phyloP scores from a whole-genome alignment of 2,888 invertebrate species.

The Ophioninae sp. region DNA sequence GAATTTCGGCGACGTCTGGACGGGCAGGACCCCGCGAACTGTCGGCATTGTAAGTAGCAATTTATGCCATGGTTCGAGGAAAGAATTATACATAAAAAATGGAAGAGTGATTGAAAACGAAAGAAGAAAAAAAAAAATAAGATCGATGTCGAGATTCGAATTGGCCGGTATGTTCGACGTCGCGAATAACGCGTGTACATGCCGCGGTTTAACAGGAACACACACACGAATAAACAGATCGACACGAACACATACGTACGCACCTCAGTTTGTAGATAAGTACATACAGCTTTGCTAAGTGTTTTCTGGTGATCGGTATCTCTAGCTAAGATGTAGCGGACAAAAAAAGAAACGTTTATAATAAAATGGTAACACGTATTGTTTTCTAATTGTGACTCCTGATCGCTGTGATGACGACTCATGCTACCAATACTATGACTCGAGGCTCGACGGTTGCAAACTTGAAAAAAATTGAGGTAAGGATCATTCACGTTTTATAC shows the following conservation, averaged over 20 bases:
- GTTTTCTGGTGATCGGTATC: conserved; percentile 81
- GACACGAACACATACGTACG: conserved; percentile 63
- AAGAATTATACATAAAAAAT: conserved; percentile 6
- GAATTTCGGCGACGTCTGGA: conserved; percentile 64
- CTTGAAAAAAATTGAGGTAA: not conserved
- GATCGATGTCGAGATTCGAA: conserved; percentile 27
- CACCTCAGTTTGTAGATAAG: conserved; percentile 78
- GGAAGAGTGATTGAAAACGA: not conserved
- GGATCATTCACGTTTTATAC: not conserved
- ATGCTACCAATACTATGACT: not conserved
- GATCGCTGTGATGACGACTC: conserved; percentile 36
- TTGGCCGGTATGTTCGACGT: conserved; percentile 57
- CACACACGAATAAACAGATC: conserved; percentile 48
- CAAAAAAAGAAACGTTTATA: conserved; percentile 76
- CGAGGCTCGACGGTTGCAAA: not conserved
- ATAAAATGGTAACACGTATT: conserved; percentile 80
- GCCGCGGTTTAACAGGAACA: conserved; percentile 18
- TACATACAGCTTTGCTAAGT: conserved; percentile 80
- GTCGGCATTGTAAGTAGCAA: conserved; percentile 62
- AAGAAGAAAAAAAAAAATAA: not conserved
- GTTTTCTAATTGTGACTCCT: conserved; percentile 74
- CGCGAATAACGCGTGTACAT: conserved; percentile 26
- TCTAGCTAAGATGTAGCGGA: conserved; percentile 80
- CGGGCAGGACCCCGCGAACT: conserved; percentile 59
- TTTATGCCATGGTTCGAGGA: conserved; percentile 40